These are phyloP conservation scores for Thomomys bottae DNA, from an alignment of 2,113 vertebrate species.

Conservation along the genomic window DNA sequence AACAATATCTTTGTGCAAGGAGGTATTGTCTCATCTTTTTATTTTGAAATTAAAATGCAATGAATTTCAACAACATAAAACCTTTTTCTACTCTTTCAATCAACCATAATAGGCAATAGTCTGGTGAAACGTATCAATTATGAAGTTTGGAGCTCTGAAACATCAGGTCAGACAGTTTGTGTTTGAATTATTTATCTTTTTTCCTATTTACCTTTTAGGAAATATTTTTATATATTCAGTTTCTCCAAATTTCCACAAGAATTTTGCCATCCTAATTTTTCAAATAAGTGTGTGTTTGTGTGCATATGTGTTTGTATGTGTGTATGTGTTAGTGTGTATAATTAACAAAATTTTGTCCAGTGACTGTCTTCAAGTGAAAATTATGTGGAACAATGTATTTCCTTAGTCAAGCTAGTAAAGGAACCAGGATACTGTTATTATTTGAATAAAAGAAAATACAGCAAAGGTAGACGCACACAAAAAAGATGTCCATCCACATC, in stretches of 20 bases:
- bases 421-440: not conserved
- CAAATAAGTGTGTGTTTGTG: not conserved
- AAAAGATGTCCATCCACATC: not conserved
- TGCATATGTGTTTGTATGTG: no score
- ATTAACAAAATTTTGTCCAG: constrained; percentile 1
- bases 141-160: not conserved
- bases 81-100: constrained; percentile 6
- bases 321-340: no score
- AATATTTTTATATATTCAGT: not conserved
- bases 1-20: not conserved
- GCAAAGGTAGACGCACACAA: not conserved
- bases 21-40: not conserved
- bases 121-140: not conserved
- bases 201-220: constrained; percentile 1
- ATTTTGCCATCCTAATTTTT: not conserved
- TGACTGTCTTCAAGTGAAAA: constrained; percentile 12
- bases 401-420: not conserved
- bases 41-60: not conserved
- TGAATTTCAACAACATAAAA: not conserved
- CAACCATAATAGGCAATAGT: not conserved
- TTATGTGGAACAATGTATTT: not conserved
- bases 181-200: not conserved
- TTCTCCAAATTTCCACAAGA: not conserved
- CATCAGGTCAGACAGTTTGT: not conserved
- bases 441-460: constrained; percentile 24